Evolutionary conservation across 2,113 vertebrate genomes (phyloP).

Genomic region (Pardalotus punctatus): DNA sequence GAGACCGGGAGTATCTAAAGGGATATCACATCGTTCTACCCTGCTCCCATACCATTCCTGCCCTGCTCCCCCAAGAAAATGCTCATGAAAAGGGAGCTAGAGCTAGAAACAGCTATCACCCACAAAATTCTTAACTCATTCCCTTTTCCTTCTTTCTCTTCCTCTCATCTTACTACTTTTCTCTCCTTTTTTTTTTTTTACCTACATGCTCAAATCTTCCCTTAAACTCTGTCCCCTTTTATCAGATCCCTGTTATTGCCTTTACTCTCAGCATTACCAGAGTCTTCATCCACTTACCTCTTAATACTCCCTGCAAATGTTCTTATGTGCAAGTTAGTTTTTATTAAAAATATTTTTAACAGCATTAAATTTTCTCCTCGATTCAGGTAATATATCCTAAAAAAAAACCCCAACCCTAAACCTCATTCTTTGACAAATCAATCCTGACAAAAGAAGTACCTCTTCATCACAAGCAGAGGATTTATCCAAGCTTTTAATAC

Average conservation of each 20-base stretch:
- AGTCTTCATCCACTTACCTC: not conserved
- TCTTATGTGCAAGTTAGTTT: not conserved
- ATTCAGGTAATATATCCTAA: not conserved
- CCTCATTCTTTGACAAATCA: not conserved
- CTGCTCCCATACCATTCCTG: not conserved
- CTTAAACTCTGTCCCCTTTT: not conserved
- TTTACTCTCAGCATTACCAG: not conserved
- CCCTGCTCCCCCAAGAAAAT: not conserved
- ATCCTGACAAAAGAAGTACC: not conserved
- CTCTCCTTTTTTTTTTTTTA: not conserved
- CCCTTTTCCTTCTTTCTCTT: not conserved
- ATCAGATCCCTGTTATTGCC: not conserved
- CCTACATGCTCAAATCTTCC: not conserved
- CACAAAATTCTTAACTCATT: not conserved
- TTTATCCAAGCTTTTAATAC: not conserved
- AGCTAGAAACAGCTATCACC: not conserved
- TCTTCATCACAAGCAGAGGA: not conserved
- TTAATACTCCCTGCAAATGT: not conserved
- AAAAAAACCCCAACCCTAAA: not conserved
- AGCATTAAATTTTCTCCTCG: not conserved
- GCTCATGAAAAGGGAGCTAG: not conserved
- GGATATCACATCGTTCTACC: rapidly evolving
- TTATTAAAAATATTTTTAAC: not conserved
- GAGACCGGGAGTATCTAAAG: not conserved
- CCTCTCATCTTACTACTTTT: not conserved